Evolutionary conservation across 2,888 invertebrate species (phyloP), one percentile per base, ranked within the genome.

Genomic region (Erebia aethiops): DNA sequence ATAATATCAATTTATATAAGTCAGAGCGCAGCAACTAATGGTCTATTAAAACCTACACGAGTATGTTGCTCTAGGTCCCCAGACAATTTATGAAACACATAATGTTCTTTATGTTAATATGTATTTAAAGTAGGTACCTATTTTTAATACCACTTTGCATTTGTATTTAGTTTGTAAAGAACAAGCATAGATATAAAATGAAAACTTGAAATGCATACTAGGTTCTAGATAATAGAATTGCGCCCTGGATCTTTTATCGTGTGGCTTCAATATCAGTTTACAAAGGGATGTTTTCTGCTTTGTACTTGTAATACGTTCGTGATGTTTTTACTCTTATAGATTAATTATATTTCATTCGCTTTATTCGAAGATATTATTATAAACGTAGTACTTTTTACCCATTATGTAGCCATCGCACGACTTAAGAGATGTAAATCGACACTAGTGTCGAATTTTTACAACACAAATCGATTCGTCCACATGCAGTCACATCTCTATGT

Each of bases 191-290:
- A 64, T 52, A 65, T 58, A 67, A 67, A 58, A 58, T 26, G 43
- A 49, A 46, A 67, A 58, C 46, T 46, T 26, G 57, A 67, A 67
- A 67, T 67, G 58, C 67, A 67, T 66, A 46, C 26, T 21, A 57
- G 66, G 57, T 67, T 49, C 67, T 49, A 26, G 67, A 58, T 67
- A 57, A 58, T 67, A 58, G 67, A 67, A 67, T 26, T 49, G 57
- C 21, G 54, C 49, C 26, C 67, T 67, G 57, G 26, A 26, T 67
- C 67, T 57, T 67, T 69, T 70, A 67, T 70, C 67, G 63, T 66
- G 65, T 41, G 58, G 58, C 60, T 72, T 70, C 67, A 35, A 70
- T 66, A 72, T 70, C 70, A 41, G 58, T 60, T 52, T 70, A 67
- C 67, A 67, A 64, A 60, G 46, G 64, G 70, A 64, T 70, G 58